These are phyloP conservation scores for Sardinella longiceps DNA, from an alignment of 2,797 vertebrate genomes.

Conservation along the genomic window DNA sequence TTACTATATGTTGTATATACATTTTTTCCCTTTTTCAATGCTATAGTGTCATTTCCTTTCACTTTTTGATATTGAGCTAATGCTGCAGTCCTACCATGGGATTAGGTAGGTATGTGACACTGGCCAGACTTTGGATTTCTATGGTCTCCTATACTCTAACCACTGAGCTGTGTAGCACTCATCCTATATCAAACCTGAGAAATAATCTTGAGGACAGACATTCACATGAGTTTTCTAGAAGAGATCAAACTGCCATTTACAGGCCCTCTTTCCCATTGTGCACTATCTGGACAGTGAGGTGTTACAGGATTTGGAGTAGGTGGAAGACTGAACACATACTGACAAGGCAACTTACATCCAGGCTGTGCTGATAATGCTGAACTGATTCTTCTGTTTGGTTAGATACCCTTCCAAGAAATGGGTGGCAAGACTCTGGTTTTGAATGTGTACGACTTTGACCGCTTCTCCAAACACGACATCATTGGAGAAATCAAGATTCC, in stretches of 20 bases:
- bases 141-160: not conserved
- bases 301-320: not conserved
- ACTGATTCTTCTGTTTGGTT: constrained; percentile 27
- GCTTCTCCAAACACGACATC: constrained; percentile 97
- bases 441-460: constrained; percentile 97
- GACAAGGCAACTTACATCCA: not conserved
- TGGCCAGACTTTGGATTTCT: not conserved
- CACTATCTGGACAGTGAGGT: constrained; percentile 1
- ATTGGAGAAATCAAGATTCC: constrained; percentile 94
- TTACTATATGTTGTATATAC: no score
- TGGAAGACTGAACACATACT: not conserved
- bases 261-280: not conserved
- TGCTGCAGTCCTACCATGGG: not conserved
- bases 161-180: not conserved
- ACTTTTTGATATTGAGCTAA: no score
- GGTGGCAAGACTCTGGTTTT: constrained; percentile 95
- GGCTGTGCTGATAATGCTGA: not conserved
- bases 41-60: no score
- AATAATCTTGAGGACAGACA: not conserved
- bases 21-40: no score
- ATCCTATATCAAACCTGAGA: not conserved
- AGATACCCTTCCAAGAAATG: constrained; percentile 96
- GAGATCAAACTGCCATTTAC: not conserved
- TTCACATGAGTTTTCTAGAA: not conserved
- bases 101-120: not conserved